Evolutionary conservation across 2,888 invertebrate genomes (phyloP), one percentile per base, ranked within the genome.

Genomic region (Geotrupes spiniger): DNA sequence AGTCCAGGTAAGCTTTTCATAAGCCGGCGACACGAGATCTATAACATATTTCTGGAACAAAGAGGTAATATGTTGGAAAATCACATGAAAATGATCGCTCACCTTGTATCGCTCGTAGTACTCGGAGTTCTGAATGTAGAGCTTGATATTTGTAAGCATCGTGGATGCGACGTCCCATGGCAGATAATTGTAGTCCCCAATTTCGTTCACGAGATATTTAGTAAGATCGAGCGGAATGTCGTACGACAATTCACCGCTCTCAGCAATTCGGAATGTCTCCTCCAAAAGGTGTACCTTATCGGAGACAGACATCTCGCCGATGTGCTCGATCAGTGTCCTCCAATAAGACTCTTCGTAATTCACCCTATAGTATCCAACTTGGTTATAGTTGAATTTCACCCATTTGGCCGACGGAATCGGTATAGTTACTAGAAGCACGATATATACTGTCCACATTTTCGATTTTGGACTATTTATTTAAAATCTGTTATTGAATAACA

Each of bases 361-460:
- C 0, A 95, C 91, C 47, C 92, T 79, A 70, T 92, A 96, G 70
- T 87, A 95, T 0, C 95, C 94, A 8, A 86, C 78, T 77, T 93
- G 90, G 56, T 87, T 79, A 51, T 82, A 81, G 70, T 96, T 96
- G 45, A 95, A 78, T 74, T 95, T 95, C 9, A 93, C 71, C 88
- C 89, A 92, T 1, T 75, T 74, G 5, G 70, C 66, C 31, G 70
- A 68, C 8, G 73, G 64, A 8, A 78, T 63, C 1, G 71, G 71
- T n/a, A 88, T 65, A 36, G 65, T 74, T n/a, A 73, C 78, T 15
- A 17, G 4, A 31, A 37, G 46, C 21, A 33, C 29, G 14, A 45
- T 37, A n/a, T n/a, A n/a, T n/a, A n/a, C n/a, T n/a, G n/a, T n/a
- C n/a, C n/a, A n/a, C n/a, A n/a, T n/a, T n/a, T n/a, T n/a, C n/a